phyloP scores from a whole-genome alignment of 1,140 invertebrate genomes.

The Himalopsyche phryganea region DNA sequence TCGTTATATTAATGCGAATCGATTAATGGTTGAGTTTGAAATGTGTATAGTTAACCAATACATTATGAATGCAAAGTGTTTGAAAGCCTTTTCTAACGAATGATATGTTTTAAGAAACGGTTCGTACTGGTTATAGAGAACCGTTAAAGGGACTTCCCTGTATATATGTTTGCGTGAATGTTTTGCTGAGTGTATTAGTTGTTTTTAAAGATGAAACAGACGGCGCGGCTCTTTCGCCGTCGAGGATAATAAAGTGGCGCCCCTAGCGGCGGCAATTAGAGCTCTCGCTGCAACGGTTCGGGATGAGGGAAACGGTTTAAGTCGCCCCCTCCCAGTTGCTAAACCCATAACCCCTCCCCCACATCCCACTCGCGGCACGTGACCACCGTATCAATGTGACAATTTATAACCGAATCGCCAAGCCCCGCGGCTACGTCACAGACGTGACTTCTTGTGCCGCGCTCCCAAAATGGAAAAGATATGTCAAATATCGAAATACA shows the following conservation, averaged over 20 bases:
- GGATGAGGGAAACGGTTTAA: background rate
- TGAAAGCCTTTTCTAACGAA: too few species aligned
- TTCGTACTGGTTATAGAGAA: too few species aligned
- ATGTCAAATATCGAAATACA: conserved; percentile 33
- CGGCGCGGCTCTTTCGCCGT: background rate
- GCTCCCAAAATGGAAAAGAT: conserved; percentile 26
- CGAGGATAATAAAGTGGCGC: conserved; percentile 16
- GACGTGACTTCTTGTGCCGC: conserved; percentile 2
- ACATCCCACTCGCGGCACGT: conserved; percentile 3
- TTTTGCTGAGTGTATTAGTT: too few species aligned
- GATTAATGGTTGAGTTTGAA: too few species aligned
- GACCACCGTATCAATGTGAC: conserved; percentile 20
- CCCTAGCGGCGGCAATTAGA: conserved; percentile 14
- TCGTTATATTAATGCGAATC: too few species aligned
- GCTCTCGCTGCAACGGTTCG: background rate
- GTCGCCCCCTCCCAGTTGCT: background rate
- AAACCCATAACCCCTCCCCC: background rate
- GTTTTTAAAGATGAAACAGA: too few species aligned
- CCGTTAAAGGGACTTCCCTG: too few species aligned
- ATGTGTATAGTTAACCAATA: too few species aligned
- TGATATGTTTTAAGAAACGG: too few species aligned
- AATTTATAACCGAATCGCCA: conserved; percentile 25
- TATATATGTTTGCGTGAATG: too few species aligned
- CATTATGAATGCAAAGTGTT: too few species aligned
- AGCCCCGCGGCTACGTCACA: background rate